Base-by-base conservation (phyloP, 2,113 vertebrate species). In the Alethe castanea region DNA sequence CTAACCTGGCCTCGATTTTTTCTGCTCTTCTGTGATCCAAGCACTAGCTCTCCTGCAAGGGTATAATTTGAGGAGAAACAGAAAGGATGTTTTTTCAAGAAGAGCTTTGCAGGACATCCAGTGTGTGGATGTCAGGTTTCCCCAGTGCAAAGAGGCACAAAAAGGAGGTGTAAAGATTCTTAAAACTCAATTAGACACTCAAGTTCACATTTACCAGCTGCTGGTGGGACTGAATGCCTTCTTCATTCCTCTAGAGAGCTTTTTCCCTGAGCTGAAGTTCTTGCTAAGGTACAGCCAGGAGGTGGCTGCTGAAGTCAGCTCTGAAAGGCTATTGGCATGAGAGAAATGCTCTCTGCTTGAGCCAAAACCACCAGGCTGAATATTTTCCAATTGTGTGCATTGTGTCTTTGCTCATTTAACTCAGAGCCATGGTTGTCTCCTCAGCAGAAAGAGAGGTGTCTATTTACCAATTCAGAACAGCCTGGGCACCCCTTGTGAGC, bases 11-110 rank as follows among this genome's bases (percentile, higher is more conserved):
- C 22, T 70, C 5, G 8, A 77, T 5, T 26, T 67, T 11, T 62
- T 69, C 67, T 67, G 11, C 15, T 81, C 11, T 44, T 11, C 31
- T 65, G 48, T 40, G 24, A 53, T 36, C 38, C 29, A 70, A 60
- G 38, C 4, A 88, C 47, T 60, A 82, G 3, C 7, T 77, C 14
- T 92, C 8, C 38, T 88, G 19, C 28, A 70, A 13, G 8, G 19
- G 26, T 48, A 36, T 19, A 48, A 38, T 62, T 11, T 12, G 19
- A 44, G 24, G 13, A 92, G 12, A 54, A 13, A 45, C 14, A 60
- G 33, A 61, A 82, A 9, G 0, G 1, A 5, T 11, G 7, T 0
- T 42, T n/a, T 47, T 56, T 25, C 57, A 12, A 57, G 15, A 44
- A 31, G 11, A 33, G 8, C 9, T 82, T 81, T 81, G 15, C 40